Conservation (phyloP, 2,113 vertebrate species). For the Anser brachyrhynchus region DNA sequence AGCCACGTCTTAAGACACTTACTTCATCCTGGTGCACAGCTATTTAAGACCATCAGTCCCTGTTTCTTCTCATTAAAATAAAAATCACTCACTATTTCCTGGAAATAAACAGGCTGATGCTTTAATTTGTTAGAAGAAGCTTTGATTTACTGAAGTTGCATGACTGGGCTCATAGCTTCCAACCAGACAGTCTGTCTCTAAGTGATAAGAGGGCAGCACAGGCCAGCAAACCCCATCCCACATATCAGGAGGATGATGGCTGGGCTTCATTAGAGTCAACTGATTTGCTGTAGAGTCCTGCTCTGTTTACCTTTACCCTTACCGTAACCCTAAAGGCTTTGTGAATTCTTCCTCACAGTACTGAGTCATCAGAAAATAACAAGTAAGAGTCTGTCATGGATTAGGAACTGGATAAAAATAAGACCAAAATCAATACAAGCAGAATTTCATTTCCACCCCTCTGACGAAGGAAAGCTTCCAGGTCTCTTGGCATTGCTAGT, state of each 20-base stretch:
- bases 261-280: background rate
- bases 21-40: background rate
- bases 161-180: background rate
- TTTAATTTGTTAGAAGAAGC: background rate
- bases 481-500: background rate
- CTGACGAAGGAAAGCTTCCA: background rate
- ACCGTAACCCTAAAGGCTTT: background rate
- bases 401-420: conserved; percentile 13
- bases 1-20: background rate
- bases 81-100: background rate
- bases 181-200: background rate
- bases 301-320: background rate
- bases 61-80: background rate
- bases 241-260: background rate
- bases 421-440: background rate
- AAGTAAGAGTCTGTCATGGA: background rate
- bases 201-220: background rate
- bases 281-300: background rate
- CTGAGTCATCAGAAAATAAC: background rate
- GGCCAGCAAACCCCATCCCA: background rate
- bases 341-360: background rate
- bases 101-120: background rate
- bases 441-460: background rate
- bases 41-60: background rate
- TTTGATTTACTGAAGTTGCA: background rate